Evolutionary conservation across 2,888 invertebrate genomes (phyloP).

Genomic region (Brachypalpus laphriformis): DNA sequence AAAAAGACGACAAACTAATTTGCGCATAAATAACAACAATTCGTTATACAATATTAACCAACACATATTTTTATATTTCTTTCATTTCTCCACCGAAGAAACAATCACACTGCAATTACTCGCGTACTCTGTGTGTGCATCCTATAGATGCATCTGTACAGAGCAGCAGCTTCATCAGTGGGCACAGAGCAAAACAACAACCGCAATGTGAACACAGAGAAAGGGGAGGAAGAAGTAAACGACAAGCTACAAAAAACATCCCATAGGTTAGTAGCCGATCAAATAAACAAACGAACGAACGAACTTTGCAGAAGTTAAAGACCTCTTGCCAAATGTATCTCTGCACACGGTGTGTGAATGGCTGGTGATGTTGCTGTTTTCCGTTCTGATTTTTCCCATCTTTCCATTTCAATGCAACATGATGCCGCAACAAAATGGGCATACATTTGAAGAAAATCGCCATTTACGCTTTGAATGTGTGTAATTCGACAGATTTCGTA

Average conservation of each 20-base stretch:
- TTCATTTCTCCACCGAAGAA: conserved; percentile 31
- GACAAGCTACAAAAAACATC: conserved; percentile 68
- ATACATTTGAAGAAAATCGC: neutral
- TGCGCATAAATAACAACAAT: conserved; percentile 67
- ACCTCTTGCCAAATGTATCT: conserved; percentile 72
- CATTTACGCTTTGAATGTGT: neutral
- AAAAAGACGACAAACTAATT: conserved; percentile 23
- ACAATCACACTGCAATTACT: conserved; percentile 61
- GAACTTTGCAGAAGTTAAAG: conserved; percentile 74
- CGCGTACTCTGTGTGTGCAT: conserved; percentile 29
- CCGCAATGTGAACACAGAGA: conserved; percentile 45
- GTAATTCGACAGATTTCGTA: neutral
- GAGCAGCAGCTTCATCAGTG: conserved; percentile 16
- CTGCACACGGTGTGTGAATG: conserved; percentile 18
- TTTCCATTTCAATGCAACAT: conserved; percentile 74
- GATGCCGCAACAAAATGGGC: conserved; percentile 51
- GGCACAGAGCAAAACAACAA: conserved; percentile 56
- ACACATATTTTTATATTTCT: conserved; percentile 28
- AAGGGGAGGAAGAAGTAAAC: conserved; percentile 59
- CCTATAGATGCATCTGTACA: conserved; percentile 65
- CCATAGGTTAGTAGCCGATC: conserved; percentile 74
- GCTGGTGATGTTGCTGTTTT: conserved; percentile 53
- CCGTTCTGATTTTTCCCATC: conserved; percentile 60
- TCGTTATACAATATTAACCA: conserved; percentile 69
- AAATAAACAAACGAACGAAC: conserved; percentile 73